A percentile compares a stretch with the other conserved stretches of the same genome.
Evolutionary conservation across 2,113 vertebrate species (phyloP).

Genomic region (Tachuris rubrigastra): DNA sequence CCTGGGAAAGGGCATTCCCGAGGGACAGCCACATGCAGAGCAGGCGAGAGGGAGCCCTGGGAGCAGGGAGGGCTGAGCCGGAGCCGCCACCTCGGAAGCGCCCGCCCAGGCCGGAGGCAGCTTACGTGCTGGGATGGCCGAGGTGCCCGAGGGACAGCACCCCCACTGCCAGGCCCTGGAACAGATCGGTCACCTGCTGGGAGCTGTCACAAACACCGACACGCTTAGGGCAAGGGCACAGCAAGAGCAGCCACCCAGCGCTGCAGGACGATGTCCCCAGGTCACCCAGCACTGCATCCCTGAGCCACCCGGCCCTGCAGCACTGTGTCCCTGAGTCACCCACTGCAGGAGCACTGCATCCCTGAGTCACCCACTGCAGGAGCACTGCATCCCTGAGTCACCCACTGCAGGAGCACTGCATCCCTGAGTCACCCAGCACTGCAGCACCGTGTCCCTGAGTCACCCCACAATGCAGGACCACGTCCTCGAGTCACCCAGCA

Average conservation of each 20-base stretch:
- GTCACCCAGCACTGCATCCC: not conserved
- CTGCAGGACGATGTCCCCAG: not conserved
- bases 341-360: not conserved
- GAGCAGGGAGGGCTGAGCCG: not conserved
- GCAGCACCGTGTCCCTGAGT: not conserved
- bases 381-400: not conserved
- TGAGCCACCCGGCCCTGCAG: not conserved
- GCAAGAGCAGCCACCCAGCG: not conserved
- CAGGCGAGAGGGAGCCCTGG: not conserved
- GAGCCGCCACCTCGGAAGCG: not conserved
- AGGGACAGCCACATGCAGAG: not conserved
- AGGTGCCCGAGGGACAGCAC: conserved; percentile 49
- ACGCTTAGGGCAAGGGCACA: not conserved
- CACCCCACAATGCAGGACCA: not conserved
- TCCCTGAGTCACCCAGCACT: not conserved
- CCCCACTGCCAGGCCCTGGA: conserved; percentile 45
- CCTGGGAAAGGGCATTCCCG: not conserved
- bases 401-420: too few relatives aligned
- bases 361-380: not conserved
- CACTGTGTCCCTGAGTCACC: not conserved
- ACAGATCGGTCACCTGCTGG: conserved; percentile 35
- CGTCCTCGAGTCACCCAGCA: accelerated
- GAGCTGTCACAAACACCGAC: conserved; percentile 47
- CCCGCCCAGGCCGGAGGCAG: not conserved
- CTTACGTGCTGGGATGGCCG: conserved; percentile 57